These are phyloP conservation scores for Heteromyza rotundicornis DNA, from an alignment of 2,888 invertebrate species.

Conservation along the genomic window DNA sequence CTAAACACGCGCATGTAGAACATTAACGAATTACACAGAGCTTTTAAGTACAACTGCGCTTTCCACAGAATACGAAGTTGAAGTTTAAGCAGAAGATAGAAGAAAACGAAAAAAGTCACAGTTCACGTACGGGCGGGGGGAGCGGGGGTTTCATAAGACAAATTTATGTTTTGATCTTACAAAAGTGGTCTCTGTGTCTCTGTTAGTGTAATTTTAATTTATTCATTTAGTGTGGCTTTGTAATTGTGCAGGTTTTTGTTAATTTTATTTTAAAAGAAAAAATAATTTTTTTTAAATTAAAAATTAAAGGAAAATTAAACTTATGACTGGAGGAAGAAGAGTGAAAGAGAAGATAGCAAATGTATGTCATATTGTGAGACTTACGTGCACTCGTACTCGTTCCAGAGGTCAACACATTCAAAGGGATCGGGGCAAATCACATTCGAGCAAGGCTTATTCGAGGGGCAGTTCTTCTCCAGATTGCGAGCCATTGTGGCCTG, in stretches of 20 bases:
- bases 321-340: background rate
- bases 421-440: conserved; percentile 93
- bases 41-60: no score
- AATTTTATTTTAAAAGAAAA: background rate
- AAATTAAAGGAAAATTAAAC: background rate
- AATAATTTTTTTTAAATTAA: background rate
- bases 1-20: no score
- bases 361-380: conserved; percentile 63
- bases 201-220: no score
- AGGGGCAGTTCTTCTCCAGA: conserved; percentile 89
- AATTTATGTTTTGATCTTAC: no score
- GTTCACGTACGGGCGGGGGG: no score
- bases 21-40: no score
- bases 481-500: conserved; percentile 94
- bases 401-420: conserved; percentile 96
- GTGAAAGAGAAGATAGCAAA: conserved; percentile 8
- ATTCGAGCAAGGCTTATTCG: conserved; percentile 93
- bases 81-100: no score
- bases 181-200: no score
- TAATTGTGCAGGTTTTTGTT: background rate
- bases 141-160: no score
- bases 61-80: no score
- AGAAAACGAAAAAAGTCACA: no score
- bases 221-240: no score
- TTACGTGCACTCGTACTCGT: conserved; percentile 98